Base-by-base conservation (phyloP, 2,113 vertebrate genomes). In the Helogale parvula region DNA sequence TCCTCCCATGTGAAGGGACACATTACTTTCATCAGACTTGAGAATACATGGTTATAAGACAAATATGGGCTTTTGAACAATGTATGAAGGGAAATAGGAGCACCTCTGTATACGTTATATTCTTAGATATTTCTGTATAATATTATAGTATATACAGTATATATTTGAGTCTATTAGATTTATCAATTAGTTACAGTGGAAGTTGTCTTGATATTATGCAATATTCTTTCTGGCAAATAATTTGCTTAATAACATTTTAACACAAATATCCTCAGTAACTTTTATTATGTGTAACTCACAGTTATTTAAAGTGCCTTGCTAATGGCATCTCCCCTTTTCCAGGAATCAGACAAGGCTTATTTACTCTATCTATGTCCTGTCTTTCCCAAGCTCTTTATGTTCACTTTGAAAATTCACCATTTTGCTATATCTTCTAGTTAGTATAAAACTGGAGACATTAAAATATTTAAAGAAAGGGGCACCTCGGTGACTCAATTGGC, bases 221-320 rank as follows among this genome's bases (percentile, higher is more conserved):
- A 17, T 60, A 47, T 87, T 86, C 50, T 85, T 90, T 96, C 50
- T 85, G 54, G 17, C 33, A 77, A 52, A 23, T 47, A 85, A 82
- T 91, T 93, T 88, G 29, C 74, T 52, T 77, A 86, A 88, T 77
- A 92, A 69, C 25, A 77, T 69, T 74, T 63, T n/a, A 52, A 69
- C 31, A 88, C 12, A 92, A 93, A 52, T 25, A 54, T n/a, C 47
- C 19, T 76, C 31, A 68, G 29, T 76, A 77, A 52, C 63, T 87
- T 15, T 88, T 87, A 79, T 77, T 92, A 35, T 69, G 72, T 83
- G 17, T 90, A 92, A 94, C 29, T 82, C 57, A 85, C n/a, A 92
- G 50, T 41, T 84, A 47, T 54, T 96, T 74, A 79, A 80, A 66
- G 77, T 90, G 52, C 74, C 83, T 79, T 92, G 21, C 85, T 89